These are phyloP conservation scores for Scaptodrosophila latifasciaeformis DNA, from an alignment of 2,888 invertebrate species.

Conservation along the genomic window DNA sequence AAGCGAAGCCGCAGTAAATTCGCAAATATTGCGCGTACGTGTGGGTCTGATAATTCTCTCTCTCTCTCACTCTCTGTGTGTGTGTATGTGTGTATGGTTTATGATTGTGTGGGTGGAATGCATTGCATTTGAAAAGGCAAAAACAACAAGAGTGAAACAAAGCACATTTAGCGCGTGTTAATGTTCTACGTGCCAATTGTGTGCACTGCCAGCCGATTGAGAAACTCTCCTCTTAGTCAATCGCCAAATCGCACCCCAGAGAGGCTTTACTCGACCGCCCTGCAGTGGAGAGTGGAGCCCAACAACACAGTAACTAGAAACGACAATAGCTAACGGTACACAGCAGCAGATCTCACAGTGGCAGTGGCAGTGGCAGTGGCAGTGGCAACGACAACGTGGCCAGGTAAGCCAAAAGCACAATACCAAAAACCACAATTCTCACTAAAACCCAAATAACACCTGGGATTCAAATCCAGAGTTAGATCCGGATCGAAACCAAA, in stretches of 20 bases:
- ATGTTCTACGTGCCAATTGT: conserved; percentile 41
- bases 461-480: no score
- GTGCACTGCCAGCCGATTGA: not conserved
- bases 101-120: conserved; percentile 8
- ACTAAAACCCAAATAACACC: no score
- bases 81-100: conserved; percentile 10
- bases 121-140: conserved; percentile 29
- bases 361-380: conserved; percentile 9
- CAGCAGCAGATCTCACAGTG: not conserved
- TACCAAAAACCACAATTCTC: no score
- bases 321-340: not conserved
- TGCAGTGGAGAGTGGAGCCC: no score
- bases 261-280: not conserved
- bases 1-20: conserved; percentile 22
- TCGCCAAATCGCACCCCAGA: no score
- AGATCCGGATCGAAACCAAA: no score
- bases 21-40: conserved; percentile 53
- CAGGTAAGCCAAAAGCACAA: no score
- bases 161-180: conserved; percentile 32
- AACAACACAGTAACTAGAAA: no score
- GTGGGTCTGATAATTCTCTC: conserved; percentile 11
- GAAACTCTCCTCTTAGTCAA: no score
- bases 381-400: conserved; percentile 12
- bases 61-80: no score
- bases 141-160: conserved; percentile 5